These are phyloP conservation scores for Leiothrix lutea DNA, from an alignment of 2,113 vertebrate species.

Conservation along the genomic window DNA sequence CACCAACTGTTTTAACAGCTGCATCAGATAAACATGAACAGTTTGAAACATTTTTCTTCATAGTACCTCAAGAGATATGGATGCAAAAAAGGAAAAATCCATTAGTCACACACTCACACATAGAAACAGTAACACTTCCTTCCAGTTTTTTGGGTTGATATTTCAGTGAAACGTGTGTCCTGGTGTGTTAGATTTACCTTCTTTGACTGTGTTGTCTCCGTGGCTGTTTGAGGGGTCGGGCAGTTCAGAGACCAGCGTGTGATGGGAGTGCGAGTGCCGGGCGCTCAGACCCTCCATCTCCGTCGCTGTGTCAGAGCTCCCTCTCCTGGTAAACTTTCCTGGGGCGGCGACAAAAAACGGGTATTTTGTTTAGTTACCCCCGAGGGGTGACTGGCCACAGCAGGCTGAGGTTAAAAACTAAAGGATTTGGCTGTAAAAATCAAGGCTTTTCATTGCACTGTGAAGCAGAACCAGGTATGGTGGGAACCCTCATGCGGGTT, in stretches of 20 bases:
- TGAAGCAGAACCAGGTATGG: neutral
- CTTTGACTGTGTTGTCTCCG: conserved; percentile 89
- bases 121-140: neutral
- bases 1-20: neutral
- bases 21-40: neutral
- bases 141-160: neutral
- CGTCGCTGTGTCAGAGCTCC: conserved; percentile 90
- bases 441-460: neutral
- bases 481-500: rapidly evolving
- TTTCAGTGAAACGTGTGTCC: neutral
- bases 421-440: neutral
- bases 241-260: conserved; percentile 88
- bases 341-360: neutral
- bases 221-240: conserved; percentile 97
- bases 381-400: neutral
- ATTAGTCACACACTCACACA: neutral
- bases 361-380: neutral
- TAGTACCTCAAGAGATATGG: rapidly evolving
- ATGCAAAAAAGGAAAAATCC: neutral
- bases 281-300: conserved; percentile 92
- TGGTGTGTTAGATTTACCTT: conserved; percentile 73
- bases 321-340: conserved; percentile 93
- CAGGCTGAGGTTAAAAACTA: neutral
- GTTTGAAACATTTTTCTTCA: neutral
- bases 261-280: conserved; percentile 93